Evolutionary conservation across 2,113 vertebrate species (phyloP).

Genomic region (Aptenodytes patagonicus): DNA sequence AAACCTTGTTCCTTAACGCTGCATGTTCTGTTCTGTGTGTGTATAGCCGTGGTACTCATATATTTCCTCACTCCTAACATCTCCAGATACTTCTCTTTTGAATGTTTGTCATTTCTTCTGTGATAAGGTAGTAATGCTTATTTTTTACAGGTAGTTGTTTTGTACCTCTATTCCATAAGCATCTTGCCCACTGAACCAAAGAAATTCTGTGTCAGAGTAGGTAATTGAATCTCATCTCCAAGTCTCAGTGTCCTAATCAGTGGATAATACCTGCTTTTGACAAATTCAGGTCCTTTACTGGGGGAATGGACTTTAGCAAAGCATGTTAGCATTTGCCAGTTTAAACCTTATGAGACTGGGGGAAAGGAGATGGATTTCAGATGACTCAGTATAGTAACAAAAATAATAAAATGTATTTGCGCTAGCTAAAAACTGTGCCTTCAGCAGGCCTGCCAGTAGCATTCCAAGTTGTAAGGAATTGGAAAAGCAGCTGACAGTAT

Average conservation of each 20-base stretch:
- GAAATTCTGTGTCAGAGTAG: background rate
- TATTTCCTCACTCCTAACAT: background rate
- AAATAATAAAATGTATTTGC: background rate
- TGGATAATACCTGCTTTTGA: background rate
- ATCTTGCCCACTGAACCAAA: background rate
- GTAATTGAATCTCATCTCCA: background rate
- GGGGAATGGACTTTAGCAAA: background rate
- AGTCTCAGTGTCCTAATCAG: background rate
- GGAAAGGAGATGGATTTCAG: background rate
- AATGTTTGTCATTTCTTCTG: background rate
- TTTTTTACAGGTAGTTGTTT: background rate
- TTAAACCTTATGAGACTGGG: background rate
- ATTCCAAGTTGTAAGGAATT: background rate
- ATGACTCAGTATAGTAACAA: background rate
- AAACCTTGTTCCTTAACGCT: background rate
- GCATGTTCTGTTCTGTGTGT: background rate
- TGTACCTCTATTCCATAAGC: background rate
- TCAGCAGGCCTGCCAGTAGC: background rate
- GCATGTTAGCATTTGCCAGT: background rate
- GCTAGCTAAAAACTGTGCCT: background rate
- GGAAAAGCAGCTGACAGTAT: background rate
- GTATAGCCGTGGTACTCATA: background rate
- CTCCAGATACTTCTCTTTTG: background rate
- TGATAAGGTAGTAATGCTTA: background rate
- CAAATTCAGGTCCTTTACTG: background rate